Percentiles rank a stretch among this genome's conserved stretches.
These are phyloP conservation scores for Augiades crinisus DNA, from an alignment of 2,888 invertebrate species.

Conservation along the genomic window DNA sequence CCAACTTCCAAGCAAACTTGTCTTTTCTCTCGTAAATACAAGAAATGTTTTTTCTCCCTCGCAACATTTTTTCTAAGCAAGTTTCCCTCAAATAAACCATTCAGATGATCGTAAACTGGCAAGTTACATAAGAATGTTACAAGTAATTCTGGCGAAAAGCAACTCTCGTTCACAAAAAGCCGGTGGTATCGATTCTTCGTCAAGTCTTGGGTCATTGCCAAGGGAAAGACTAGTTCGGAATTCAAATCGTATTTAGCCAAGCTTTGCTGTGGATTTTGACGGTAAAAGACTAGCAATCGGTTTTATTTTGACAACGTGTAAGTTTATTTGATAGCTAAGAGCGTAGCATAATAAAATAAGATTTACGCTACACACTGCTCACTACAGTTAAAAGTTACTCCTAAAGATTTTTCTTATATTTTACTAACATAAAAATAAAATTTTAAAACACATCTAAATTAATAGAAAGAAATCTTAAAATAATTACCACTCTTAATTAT, in stretches of 20 bases:
- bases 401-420: too few species aligned
- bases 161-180: conserved; percentile 17
- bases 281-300: not conserved
- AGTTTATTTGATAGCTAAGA: too few species aligned
- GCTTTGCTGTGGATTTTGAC: not conserved
- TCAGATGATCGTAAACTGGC: conserved; percentile 8
- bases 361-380: too few species aligned
- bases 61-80: conserved; percentile 11
- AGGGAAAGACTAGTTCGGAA: not conserved
- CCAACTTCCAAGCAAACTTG: not conserved
- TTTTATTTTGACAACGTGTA: too few species aligned
- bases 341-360: too few species aligned
- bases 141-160: conserved; percentile 11
- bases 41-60: not conserved
- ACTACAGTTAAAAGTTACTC: too few species aligned
- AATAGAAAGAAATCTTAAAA: too few species aligned
- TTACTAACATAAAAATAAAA: too few species aligned
- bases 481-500: too few species aligned
- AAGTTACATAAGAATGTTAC: conserved; percentile 12
- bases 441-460: too few species aligned
- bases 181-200: conserved; percentile 12
- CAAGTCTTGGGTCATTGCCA: conserved; percentile 5
- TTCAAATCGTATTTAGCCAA: not conserved
- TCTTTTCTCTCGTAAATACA: not conserved
- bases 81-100: conserved; percentile 8